Evolutionary conservation across 2,113 vertebrate genomes (phyloP).

Genomic region (Oryzias melastigma): DNA sequence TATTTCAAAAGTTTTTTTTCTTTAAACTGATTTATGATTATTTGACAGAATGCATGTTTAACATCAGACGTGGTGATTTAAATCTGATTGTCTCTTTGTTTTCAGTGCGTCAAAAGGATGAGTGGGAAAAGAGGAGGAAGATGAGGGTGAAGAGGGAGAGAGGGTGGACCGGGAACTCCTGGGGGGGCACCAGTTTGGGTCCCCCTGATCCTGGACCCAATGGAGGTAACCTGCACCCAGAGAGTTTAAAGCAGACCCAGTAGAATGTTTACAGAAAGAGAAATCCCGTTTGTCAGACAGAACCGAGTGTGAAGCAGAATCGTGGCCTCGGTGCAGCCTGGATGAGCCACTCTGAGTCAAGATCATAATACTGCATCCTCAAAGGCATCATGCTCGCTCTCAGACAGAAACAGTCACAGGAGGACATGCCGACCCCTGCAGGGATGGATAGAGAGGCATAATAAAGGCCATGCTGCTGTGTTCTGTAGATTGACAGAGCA

Average conservation of each 20-base stretch:
- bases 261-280: too few relatives aligned
- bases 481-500: not conserved
- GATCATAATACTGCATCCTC: constrained; percentile 11
- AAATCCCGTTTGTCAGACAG: too few relatives aligned
- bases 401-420: not conserved
- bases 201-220: constrained; percentile 88
- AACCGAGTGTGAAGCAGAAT: not conserved
- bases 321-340: not conserved
- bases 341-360: not conserved
- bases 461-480: not conserved
- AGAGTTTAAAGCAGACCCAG: not conserved
- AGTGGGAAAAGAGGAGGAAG: constrained; percentile 84
- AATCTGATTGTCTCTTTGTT: constrained; percentile 7
- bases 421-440: constrained; percentile 5
- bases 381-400: not conserved
- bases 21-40: not conserved
- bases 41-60: constrained; percentile 12
- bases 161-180: constrained; percentile 89
- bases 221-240: constrained; percentile 81
- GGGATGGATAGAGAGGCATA: constrained; percentile 9
- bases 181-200: constrained; percentile 89
- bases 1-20: too few relatives aligned
- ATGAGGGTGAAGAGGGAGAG: constrained; percentile 84
- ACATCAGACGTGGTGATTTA: not conserved
- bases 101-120: constrained; percentile 79